phyloP scores from a whole-genome alignment of 2,888 invertebrate genomes.

The Lingula anatina region DNA sequence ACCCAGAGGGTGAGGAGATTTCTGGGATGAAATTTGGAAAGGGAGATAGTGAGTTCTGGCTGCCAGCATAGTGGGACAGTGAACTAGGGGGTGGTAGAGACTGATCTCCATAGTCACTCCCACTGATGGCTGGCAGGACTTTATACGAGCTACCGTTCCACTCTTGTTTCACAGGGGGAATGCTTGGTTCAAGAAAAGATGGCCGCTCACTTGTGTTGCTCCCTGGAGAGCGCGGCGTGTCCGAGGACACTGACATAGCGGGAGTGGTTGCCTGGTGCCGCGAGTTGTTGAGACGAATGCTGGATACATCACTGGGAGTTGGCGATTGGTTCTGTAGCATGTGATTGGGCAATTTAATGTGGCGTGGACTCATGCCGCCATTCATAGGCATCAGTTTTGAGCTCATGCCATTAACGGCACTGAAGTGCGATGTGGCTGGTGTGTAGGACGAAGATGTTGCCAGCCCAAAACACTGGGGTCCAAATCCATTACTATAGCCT shows the following conservation, averaged over 20 bases:
- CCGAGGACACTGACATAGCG: constrained; percentile 14
- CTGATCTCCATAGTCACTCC: constrained; percentile 6
- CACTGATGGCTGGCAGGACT: constrained; percentile 23
- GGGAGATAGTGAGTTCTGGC: constrained; percentile 35
- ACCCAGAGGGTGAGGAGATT: constrained; percentile 31
- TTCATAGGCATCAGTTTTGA: no score
- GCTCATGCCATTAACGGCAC: no score
- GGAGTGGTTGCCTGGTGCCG: constrained; percentile 25
- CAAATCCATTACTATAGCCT: constrained; percentile 12
- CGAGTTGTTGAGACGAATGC: constrained; percentile 24
- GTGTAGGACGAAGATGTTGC: constrained; percentile 3
- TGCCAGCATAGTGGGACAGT: constrained; percentile 24
- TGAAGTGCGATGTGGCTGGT: no score
- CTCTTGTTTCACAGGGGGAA: constrained; percentile 20
- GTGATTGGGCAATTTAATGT: constrained; percentile 19
- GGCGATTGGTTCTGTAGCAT: constrained; percentile 33
- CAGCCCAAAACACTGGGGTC: constrained; percentile 19
- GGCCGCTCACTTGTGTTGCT: constrained; percentile 22
- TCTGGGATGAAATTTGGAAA: constrained; percentile 29
- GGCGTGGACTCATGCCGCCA: no score
- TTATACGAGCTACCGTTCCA: constrained; percentile 35
- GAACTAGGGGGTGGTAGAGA: constrained; percentile 21
- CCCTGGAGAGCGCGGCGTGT: constrained; percentile 20
- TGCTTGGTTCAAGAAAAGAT: constrained; percentile 33
- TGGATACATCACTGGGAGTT: constrained; percentile 41